Evolutionary conservation across 2,888 invertebrate genomes (phyloP).

Genomic region (Hirudinaria manillensis): DNA sequence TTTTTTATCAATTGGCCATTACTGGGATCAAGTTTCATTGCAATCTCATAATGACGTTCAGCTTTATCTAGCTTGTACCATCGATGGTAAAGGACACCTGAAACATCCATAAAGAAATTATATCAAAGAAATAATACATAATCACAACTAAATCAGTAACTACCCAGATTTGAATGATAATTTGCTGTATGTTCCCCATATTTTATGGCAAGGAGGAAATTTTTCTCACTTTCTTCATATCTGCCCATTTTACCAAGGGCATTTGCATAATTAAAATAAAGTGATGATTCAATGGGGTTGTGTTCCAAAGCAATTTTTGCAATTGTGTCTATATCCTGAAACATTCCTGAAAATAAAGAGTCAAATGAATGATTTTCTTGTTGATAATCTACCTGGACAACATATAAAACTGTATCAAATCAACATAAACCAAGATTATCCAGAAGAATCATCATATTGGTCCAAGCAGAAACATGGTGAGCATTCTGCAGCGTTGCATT

Average conservation of each 20-base stretch:
- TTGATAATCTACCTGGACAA: background rate
- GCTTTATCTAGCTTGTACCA: constrained; percentile 75
- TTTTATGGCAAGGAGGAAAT: constrained; percentile 72
- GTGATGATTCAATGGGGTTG: constrained; percentile 68
- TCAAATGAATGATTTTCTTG: constrained; percentile 8
- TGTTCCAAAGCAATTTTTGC: constrained; percentile 67
- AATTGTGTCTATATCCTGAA: constrained; percentile 66
- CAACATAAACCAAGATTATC: constrained; percentile 34
- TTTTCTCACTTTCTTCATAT: constrained; percentile 72
- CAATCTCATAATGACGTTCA: constrained; percentile 68
- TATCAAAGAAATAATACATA: background rate
- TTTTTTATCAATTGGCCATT: constrained; percentile 41
- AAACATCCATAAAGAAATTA: constrained; percentile 35
- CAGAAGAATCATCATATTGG: constrained; percentile 73
- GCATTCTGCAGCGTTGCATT: constrained; percentile 72
- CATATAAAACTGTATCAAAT: background rate
- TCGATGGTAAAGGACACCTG: constrained; percentile 84
- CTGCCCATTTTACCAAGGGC: constrained; percentile 74
- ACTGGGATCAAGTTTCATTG: constrained; percentile 67
- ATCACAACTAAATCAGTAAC: constrained; percentile 34
- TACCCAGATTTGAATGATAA: constrained; percentile 83
- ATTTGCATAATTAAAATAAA: constrained; percentile 82
- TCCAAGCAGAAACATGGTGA: constrained; percentile 80
- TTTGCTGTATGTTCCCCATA: constrained; percentile 64
- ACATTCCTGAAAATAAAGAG: constrained; percentile 57